A percentile compares a stretch with the other conserved stretches of the same genome.
Evolutionary conservation across 2,888 invertebrate genomes (phyloP).

Genomic region (Cephalotes varians): DNA sequence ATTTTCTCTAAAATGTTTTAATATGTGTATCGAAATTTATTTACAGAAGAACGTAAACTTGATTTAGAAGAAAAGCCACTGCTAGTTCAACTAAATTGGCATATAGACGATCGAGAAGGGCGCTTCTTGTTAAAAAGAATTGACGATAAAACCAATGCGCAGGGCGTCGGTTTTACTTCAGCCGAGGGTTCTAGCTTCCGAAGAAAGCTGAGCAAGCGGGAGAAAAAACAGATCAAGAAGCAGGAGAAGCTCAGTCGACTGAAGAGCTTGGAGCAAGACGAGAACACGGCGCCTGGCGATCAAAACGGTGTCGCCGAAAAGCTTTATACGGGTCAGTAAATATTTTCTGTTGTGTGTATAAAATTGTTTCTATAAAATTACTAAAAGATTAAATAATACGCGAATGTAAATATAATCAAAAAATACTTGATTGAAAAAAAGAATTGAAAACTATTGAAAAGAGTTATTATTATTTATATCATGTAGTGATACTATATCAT

Average conservation of each 20-base stretch:
- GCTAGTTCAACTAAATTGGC: constrained; percentile 99
- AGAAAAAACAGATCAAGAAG: constrained; percentile 99
- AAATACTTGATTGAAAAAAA: not conserved
- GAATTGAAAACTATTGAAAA: not conserved
- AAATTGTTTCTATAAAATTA: not conserved
- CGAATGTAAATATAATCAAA: not conserved
- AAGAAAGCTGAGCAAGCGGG: constrained; percentile 97
- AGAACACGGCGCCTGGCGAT: constrained; percentile 88
- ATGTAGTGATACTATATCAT: too few relatives aligned
- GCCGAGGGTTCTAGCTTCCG: constrained; percentile 94
- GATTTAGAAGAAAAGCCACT: constrained; percentile 97
- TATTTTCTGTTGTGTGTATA: constrained; percentile 1
- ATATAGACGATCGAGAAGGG: constrained; percentile 99
- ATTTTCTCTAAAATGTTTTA: not conserved
- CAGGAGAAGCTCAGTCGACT: constrained; percentile 94
- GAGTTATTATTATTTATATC: too few relatives aligned
- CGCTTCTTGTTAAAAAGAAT: constrained; percentile 97
- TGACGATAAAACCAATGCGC: constrained; percentile 92
- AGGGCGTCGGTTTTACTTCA: constrained; percentile 88
- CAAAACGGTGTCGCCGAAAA: constrained; percentile 95
- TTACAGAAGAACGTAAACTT: constrained; percentile 94
- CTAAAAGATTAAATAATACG: not conserved
- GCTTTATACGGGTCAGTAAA: constrained; percentile 92
- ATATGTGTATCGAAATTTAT: constrained; percentile 10
- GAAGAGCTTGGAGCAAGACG: constrained; percentile 89